Base-by-base conservation (phyloP, 2,888 invertebrate species). In the Zeuzera pyrina region DNA sequence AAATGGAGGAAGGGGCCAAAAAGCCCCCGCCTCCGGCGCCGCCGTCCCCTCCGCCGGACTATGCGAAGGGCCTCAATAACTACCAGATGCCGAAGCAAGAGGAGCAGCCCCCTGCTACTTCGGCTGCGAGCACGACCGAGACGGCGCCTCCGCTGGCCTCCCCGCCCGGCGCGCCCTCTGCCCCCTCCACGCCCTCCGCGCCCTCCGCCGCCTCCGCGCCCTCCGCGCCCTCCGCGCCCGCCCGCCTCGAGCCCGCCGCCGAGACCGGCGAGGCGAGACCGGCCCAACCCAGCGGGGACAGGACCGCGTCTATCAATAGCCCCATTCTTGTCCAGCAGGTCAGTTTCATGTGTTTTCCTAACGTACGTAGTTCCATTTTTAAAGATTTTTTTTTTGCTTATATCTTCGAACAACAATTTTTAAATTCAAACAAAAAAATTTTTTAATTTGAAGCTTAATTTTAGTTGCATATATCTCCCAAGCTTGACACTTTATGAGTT, bases 1-100 rank as follows among this genome's bases (percentile, higher is more conserved):
- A 81, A 62, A 67, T 79, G 74, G 81, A 81, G 38, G 81, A 79
- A 33, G 73, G 74, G n/a, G 32, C 56, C 41, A 72, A 85, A 56
- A 71, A 85, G 50, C 53, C 73, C 3, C 47, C 66, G 1, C 54
- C 62, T 0, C 55, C 64, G 0, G 69, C 78, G 6, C 64, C 77
- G 0, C 46, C 73, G 1, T 72, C 78, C 1, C 76, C 83, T 1
- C 65, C 72, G 4, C 58, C 76, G 0, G 79, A 81, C 49, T 74
- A 61, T 55, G 66, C 67, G 10, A 77, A 74, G 51, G 62, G 64
- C 15, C 58, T 68, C 52, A 63, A 63, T 61, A 60, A 64, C 58
- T 61, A 58, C 48, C 52, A 62, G 32, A 44, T 67, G 54, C 60
- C 70, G 15, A 77, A 74, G 38, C 52, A 60, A 1, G 79, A 78